Conservation (phyloP, 2,113 vertebrate genomes). For the Corynorhinus townsendii region DNA sequence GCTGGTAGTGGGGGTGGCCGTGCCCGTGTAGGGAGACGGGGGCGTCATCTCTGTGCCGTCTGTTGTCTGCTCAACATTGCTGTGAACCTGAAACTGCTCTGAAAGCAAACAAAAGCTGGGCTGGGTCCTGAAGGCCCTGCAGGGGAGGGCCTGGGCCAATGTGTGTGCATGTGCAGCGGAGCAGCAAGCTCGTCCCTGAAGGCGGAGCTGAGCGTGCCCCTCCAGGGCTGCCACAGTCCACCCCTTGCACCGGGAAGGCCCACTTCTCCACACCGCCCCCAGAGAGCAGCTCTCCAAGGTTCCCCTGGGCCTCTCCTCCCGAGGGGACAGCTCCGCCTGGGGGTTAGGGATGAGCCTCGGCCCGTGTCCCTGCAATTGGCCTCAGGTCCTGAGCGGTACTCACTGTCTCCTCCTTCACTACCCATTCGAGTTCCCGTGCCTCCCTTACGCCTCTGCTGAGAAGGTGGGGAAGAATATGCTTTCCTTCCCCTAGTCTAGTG, state of each 20-base stretch:
- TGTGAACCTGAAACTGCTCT: background rate
- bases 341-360: background rate
- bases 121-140: background rate
- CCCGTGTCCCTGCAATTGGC: accelerated
- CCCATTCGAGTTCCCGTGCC: background rate
- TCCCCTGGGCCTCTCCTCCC: background rate
- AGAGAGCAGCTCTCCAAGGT: background rate
- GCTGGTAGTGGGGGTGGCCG: background rate
- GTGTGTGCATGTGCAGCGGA: accelerated
- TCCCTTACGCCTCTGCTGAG: background rate
- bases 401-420: background rate
- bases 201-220: background rate
- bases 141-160: too few relatives aligned
- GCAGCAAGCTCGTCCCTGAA: background rate
- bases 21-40: background rate
- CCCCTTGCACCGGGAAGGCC: background rate
- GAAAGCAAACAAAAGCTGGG: background rate
- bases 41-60: background rate
- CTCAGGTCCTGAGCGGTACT: background rate
- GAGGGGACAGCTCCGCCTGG: background rate
- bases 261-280: background rate
- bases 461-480: background rate
- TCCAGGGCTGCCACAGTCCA: background rate
- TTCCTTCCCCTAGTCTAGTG: background rate
- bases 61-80: background rate